phyloP scores from a whole-genome alignment of 2,888 invertebrate species.

The Lordiphosa fenestrarum region DNA sequence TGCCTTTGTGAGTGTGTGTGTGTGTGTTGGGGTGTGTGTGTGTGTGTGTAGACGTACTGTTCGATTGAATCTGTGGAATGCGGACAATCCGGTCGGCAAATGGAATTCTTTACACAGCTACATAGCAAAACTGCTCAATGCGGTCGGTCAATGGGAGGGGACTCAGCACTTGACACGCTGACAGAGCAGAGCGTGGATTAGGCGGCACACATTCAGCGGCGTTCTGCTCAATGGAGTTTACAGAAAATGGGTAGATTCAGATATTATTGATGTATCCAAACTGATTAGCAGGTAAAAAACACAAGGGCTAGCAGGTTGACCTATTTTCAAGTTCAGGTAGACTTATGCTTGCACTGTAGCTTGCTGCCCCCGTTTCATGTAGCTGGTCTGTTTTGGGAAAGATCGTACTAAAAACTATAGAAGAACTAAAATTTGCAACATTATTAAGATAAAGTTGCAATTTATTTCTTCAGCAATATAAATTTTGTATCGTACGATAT shows the following conservation, averaged over 20 bases:
- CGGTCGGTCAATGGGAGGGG: constrained; percentile 47
- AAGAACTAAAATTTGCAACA: no score
- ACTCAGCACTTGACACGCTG: constrained; percentile 54
- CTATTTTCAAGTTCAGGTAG: no score
- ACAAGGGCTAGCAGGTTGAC: no score
- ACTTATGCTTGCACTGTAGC: no score
- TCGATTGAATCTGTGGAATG: constrained; percentile 75
- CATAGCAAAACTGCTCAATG: constrained; percentile 56
- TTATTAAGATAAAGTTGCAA: no score
- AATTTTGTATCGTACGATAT: no score
- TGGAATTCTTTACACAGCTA: constrained; percentile 71
- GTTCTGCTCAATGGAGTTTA: constrained; percentile 1
- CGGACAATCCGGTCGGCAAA: constrained; percentile 77
- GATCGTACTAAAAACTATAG: no score
- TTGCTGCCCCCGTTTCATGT: no score
- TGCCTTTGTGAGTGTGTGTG: constrained; percentile 26
- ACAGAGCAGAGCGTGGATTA: constrained; percentile 3
- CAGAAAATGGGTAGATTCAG: not conserved
- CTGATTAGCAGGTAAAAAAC: not conserved
- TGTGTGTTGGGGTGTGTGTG: constrained; percentile 14
- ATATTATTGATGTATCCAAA: not conserved
- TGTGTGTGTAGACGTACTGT: constrained; percentile 39
- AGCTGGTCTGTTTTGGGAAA: no score
- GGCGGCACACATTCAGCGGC: constrained; percentile 1
- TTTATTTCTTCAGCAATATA: no score